phyloP scores from a whole-genome alignment of 1,140 invertebrate genomes.

The Drosophila teissieri region DNA sequence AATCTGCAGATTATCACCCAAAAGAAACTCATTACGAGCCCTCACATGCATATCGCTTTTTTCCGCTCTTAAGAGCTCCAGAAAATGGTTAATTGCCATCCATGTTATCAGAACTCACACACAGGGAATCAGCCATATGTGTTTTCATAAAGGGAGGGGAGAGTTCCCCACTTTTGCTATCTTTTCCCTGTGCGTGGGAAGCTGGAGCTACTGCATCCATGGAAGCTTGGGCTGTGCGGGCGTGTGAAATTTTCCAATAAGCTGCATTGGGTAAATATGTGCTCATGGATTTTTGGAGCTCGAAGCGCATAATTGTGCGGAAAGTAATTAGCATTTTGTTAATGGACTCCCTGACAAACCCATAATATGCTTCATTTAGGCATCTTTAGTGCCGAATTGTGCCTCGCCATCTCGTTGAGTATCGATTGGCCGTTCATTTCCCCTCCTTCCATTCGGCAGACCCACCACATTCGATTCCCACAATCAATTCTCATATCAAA shows the following conservation, averaged over 20 bases:
- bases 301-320: conserved; percentile 58
- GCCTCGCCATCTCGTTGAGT: neutral
- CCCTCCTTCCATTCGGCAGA: neutral
- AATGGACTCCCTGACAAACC: conserved; percentile 48
- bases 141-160: conserved; percentile 2
- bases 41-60: conserved; percentile 42
- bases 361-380: conserved; percentile 12
- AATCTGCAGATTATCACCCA: conserved; percentile 10
- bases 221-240: conserved; percentile 58
- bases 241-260: conserved; percentile 79
- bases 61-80: conserved; percentile 55
- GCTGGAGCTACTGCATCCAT: conserved; percentile 42
- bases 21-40: conserved; percentile 41
- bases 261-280: conserved; percentile 58
- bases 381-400: neutral
- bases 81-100: conserved; percentile 58
- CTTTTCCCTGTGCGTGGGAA: conserved; percentile 61
- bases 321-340: conserved; percentile 71
- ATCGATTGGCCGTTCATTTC: conserved; percentile 18
- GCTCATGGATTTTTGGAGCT: conserved; percentile 23
- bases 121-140: conserved; percentile 11
- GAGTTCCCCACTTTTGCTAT: conserved; percentile 19
- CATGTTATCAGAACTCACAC: conserved; percentile 42
- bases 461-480: conserved; percentile 54
- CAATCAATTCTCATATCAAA: conserved; percentile 68